Evolutionary conservation across 92 coral and sea anemone species (phyloP), one percentile per base, ranked within the genome.

Genomic region (Virgularia gustaviana): DNA sequence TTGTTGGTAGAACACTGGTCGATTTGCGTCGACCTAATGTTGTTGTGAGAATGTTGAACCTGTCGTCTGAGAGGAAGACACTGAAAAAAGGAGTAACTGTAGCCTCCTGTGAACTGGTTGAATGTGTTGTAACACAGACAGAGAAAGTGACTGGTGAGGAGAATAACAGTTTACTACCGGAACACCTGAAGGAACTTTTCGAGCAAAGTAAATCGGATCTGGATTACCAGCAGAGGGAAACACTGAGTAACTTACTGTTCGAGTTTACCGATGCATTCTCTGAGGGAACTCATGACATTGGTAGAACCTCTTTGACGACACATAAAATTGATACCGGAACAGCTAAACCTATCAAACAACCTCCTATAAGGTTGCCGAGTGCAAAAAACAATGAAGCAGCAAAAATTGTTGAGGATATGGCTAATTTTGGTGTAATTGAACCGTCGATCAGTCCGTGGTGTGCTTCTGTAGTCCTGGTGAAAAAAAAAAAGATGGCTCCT

Each of bases 191-290:
- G 34, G 72, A 71, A 15, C 78, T 79, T 55, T 79, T 60, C 43
- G 18, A 30, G 27, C 72, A 64, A 20, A 79, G 78, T 61, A 28
- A 71, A 0, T 43, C 49, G 18, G 62, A 65, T 60, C 70, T 72
- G 27, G 61, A 32, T 25, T 30, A 34, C n/a, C 29, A 11, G 16
- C 57, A 79, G 32, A 34, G 59, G 79, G 73, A 59, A 42, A 74
- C 51, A 23, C 25, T 80, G 59, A 22, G 22, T 32, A 9, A 54
- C 37, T 65, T 81, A 18, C 54, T 75, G 31, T 18, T 42, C 0
- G 72, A 81, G 53, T 77, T 51, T 31, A 59, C 65, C 23, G 78
- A 81, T 70, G 41, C 58, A 63, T 81, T 65, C 70, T 67, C 77
- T 9, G 19, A 34, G 20, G 80, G 70, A 16, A 49, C 37, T 24